Evolutionary conservation across 2,888 invertebrate species (phyloP).

Genomic region (Galeopsomyia nigrocyanea): DNA sequence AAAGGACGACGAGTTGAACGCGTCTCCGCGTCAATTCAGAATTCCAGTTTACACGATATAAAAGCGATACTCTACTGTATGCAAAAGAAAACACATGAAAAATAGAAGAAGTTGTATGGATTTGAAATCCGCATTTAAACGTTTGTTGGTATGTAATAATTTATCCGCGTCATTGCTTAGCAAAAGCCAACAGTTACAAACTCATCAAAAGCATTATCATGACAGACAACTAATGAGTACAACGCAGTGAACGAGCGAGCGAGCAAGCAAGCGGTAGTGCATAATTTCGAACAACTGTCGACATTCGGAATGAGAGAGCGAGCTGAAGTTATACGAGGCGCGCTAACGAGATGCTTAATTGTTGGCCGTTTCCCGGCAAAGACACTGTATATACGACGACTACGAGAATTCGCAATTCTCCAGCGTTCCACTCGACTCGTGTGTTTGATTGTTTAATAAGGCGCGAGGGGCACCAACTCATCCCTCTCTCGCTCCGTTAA

Average conservation of each 20-base stretch:
- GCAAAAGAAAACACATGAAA: no score
- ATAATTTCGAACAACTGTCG: slow-evolving; percentile 27
- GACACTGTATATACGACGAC: neutral
- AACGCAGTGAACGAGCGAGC: neutral
- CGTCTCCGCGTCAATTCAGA: neutral
- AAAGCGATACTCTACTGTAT: no score
- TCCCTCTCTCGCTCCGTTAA: no score
- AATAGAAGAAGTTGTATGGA: no score
- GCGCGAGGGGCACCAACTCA: slow-evolving; percentile 2
- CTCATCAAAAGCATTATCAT: no score
- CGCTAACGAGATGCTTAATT: slow-evolving; percentile 46
- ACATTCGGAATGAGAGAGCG: neutral
- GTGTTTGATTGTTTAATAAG: slow-evolving; percentile 41
- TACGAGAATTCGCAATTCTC: slow-evolving; percentile 20
- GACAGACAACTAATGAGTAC: no score
- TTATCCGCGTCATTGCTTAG: no score
- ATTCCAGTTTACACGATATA: slow-evolving; percentile 11
- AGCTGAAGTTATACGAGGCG: neutral
- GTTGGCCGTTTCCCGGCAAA: slow-evolving; percentile 34
- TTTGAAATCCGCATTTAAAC: no score
- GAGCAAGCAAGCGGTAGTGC: neutral
- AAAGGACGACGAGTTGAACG: neutral
- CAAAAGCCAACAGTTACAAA: no score
- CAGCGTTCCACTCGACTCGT: neutral
- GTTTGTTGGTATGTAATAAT: no score